A percentile compares a stretch with the other conserved stretches of the same genome.
phyloP scores from a whole-genome alignment of 2,113 vertebrate genomes.

The Tichodroma muraria region DNA sequence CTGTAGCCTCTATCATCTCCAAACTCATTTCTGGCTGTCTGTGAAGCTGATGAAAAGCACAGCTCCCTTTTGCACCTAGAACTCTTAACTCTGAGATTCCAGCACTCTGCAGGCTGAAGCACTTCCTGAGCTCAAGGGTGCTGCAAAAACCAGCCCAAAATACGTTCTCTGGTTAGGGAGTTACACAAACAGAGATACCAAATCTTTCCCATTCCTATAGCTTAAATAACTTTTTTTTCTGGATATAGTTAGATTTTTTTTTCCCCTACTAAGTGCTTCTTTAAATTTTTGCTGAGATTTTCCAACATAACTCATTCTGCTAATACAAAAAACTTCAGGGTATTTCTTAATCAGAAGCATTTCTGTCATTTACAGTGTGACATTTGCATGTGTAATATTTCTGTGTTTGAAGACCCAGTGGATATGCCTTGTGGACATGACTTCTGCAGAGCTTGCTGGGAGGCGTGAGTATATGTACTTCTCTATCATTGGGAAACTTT shows the following conservation, averaged over 20 bases:
- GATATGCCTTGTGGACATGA: conserved; percentile 96
- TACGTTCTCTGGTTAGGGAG: background rate
- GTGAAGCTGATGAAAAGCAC: background rate
- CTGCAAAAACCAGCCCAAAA: background rate
- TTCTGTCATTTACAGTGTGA: conserved; percentile 81
- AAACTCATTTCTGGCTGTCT: background rate
- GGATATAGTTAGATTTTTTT: background rate
- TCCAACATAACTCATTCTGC: background rate
- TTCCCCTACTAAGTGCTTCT: background rate
- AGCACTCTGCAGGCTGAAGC: background rate
- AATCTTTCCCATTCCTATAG: background rate
- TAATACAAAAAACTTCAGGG: background rate
- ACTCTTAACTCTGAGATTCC: background rate
- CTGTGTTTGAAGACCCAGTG: conserved; percentile 93
- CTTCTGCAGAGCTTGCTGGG: conserved; percentile 97
- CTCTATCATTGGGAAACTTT: background rate
- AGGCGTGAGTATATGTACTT: conserved; percentile 81
- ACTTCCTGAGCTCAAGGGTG: background rate
- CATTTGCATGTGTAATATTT: conserved; percentile 95
- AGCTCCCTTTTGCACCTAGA: background rate
- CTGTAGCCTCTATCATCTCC: background rate
- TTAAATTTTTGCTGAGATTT: background rate
- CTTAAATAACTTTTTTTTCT: background rate
- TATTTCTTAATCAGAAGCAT: conserved; percentile 5
- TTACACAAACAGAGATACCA: background rate